Evolutionary conservation across 2,888 invertebrate species (phyloP), one percentile per base, ranked within the genome.

Genomic region (Chorisops tibialis): DNA sequence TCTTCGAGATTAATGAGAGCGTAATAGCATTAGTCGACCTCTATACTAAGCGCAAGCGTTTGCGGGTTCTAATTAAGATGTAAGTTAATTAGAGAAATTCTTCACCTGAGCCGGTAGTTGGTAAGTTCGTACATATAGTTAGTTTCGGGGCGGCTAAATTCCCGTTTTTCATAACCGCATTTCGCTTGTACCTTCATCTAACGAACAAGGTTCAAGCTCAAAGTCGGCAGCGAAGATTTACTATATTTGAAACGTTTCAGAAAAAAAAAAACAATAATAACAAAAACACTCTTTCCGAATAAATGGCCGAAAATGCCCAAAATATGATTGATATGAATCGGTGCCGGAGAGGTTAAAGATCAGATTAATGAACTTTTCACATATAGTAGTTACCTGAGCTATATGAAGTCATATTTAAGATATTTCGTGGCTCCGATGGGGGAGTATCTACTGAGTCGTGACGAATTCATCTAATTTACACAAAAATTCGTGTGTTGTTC

Each of bases 21-120:
- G 59, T 64, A 64, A 64, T 64, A 64, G 59, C 62, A 62, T 64
- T 64, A 62, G 50, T 35, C 41, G 52, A 62, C 52, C 59, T 62
- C 62, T 48, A 52, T 49, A 54, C 54, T 59, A 64, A 60, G 60
- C 64, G 62, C 59, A 62, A 64, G 62, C 51, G 62, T 54, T 49
- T 21, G 62, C 48, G 52, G 56, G 39, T 41, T 59, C 65, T 65
- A 65, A 65, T 65, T 65, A 63, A 65, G 65, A 65, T 63, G 59
- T 63, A 63, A 65, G 65, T 65, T 63, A 65, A 65, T 65, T 65
- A 63, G 65, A 58, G 61, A 59, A 65, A 61, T 63, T 63, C 65
- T 49, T 61, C 63, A 65, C 59, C 58, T 60, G 62, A 45, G 54
- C 22, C 30, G 19, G 60, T 63, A 60, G 54, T 52, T 54, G 47